Conservation (phyloP, 30 jellyfish, hydroid and myxozoan genomes). For the Aurelia coerulea region DNA sequence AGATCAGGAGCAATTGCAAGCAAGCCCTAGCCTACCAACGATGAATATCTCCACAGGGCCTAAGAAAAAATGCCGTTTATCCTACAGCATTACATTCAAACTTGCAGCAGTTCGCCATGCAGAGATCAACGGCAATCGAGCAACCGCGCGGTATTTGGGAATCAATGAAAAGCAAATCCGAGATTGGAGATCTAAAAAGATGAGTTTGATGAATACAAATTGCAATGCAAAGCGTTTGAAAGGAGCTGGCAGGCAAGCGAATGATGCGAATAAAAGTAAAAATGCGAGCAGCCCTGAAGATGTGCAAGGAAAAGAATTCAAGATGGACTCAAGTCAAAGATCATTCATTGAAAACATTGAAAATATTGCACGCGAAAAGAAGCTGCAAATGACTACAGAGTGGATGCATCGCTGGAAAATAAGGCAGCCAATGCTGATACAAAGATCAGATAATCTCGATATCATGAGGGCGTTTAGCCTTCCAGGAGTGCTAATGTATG, state of each 20-base stretch:
- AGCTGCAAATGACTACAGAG: constrained; percentile 63
- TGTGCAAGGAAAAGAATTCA: not conserved
- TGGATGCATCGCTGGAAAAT: constrained; percentile 81
- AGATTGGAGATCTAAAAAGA: constrained; percentile 94
- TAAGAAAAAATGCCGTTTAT: constrained; percentile 65
- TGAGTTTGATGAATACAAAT: constrained; percentile 81
- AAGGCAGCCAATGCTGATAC: constrained; percentile 51
- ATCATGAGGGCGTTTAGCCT: constrained; percentile 26
- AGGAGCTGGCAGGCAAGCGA: constrained; percentile 91
- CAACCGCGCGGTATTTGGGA: constrained; percentile 92
- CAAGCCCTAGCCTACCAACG: not conserved
- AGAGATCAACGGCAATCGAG: constrained; percentile 94
- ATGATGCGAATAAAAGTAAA: constrained; percentile 18
- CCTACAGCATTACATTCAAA: constrained; percentile 88
- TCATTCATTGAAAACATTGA: constrained; percentile 41
- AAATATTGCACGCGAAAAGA: constrained; percentile 46
- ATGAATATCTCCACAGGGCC: constrained; percentile 37
- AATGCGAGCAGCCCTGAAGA: constrained; percentile 17
- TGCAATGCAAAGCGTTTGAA: constrained; percentile 92
- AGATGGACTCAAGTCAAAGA: constrained; percentile 14
- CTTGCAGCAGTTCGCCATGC: constrained; percentile 92
- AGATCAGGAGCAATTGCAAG: constrained; percentile 62
- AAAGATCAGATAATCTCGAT: constrained; percentile 49
- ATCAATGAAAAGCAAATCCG: constrained; percentile 88
- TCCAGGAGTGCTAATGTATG: constrained; percentile 42